Conservation (phyloP, 2,888 invertebrate species). For the Diogma glabrata region DNA sequence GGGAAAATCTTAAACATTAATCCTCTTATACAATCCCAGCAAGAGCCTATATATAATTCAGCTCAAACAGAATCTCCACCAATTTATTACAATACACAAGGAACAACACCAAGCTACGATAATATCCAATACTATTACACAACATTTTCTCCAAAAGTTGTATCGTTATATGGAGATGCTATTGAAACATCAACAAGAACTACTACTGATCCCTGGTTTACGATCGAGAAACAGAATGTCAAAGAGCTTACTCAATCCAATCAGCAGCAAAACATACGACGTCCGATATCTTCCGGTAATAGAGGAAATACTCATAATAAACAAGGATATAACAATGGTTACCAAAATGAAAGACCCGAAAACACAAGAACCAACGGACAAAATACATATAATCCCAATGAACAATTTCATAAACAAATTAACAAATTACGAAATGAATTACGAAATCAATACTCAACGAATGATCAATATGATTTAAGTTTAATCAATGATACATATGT, state of each 20-base stretch:
- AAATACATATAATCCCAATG: neutral
- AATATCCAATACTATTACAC: too few relatives aligned
- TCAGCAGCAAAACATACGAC: too few relatives aligned
- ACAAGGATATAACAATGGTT: neutral
- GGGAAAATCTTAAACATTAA: conserved; percentile 13
- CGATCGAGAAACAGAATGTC: conserved; percentile 25
- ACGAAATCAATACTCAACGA: neutral
- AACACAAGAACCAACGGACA: neutral
- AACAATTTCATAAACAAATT: conserved; percentile 4
- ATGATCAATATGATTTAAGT: conserved; percentile 45
- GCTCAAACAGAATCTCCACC: too few relatives aligned
- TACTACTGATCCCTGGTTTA: conserved; percentile 21
- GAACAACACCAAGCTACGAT: conserved; percentile 49
- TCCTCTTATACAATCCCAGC: neutral
- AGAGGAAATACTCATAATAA: neutral
- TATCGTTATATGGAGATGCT: neutral
- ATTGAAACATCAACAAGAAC: conserved; percentile 5
- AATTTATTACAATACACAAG: conserved; percentile 38
- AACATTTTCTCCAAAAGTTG: neutral
- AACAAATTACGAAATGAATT: conserved; percentile 18
- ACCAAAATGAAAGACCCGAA: neutral
- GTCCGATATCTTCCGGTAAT: neutral
- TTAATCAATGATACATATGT: conserved; percentile 52
- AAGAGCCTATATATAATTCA: conserved; percentile 37
- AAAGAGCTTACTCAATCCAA: conserved; percentile 19